These are phyloP conservation scores for Helobdella robusta DNA, from an alignment of 2,888 invertebrate genomes.

Conservation along the genomic window DNA sequence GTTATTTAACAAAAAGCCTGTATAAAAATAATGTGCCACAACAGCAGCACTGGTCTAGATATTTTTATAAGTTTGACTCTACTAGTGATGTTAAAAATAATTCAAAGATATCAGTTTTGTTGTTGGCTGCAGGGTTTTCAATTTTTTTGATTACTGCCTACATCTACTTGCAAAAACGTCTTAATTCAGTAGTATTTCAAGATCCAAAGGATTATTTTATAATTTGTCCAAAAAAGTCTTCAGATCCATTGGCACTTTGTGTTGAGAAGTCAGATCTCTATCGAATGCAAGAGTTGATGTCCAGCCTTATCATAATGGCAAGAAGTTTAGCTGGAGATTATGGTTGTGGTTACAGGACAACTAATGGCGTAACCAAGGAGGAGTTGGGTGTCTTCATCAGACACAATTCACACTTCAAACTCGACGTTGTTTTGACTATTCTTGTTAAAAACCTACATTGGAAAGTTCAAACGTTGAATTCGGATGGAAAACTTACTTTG, in stretches of 20 bases:
- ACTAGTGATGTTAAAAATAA: too few relatives aligned
- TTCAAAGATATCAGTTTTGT: conserved; percentile 11
- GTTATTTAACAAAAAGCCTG: too few relatives aligned
- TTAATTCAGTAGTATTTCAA: conserved; percentile 4
- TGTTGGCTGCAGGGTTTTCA: conserved; percentile 17
- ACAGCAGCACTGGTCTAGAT: too few relatives aligned
- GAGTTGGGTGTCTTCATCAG: conserved; percentile 8
- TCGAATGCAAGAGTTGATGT: conserved; percentile 2
- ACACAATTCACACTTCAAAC: not conserved
- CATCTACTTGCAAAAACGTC: conserved; percentile 14
- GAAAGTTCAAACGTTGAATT: conserved; percentile 1
- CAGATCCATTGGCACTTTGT: not conserved
- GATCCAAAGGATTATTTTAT: conserved; percentile 18
- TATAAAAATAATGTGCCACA: too few relatives aligned
- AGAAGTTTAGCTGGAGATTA: conserved; percentile 7
- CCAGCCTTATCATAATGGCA: not conserved
- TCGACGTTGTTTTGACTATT: conserved; percentile 10
- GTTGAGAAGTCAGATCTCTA: not conserved
- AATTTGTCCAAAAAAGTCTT: conserved; percentile 13
- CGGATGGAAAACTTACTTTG: conserved; percentile 8
- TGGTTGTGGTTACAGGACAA: conserved; percentile 22
- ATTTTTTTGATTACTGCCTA: conserved; percentile 22
- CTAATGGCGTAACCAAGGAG: not conserved
- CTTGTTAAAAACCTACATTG: conserved; percentile 19
- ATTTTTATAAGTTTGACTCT: too few relatives aligned